Conservation (phyloP, 2,113 vertebrate genomes). For the Pao palembangensis region DNA sequence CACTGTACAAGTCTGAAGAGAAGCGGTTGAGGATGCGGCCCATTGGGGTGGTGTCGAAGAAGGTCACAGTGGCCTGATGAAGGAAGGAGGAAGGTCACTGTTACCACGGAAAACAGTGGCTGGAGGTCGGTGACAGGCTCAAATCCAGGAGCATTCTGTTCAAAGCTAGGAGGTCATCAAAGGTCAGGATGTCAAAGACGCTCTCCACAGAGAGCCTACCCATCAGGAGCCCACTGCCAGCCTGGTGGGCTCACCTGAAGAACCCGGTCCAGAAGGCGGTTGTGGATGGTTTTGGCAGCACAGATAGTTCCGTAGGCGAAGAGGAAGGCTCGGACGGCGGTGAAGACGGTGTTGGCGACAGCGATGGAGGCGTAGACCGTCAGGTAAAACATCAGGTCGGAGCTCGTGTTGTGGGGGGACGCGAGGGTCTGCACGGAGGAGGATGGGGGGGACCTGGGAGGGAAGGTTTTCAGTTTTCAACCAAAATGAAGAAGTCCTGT, state of each 20-base stretch:
- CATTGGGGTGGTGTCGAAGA: constrained; percentile 88
- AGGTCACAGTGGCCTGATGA: constrained; percentile 85
- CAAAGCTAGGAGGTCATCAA: too few species aligned
- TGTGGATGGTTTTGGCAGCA: constrained; percentile 82
- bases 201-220: too few species aligned
- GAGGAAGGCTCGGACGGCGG: constrained; percentile 84
- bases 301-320: constrained; percentile 84
- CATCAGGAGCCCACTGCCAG: too few species aligned
- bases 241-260: constrained; percentile 76
- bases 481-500: too few species aligned
- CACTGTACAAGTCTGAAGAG: constrained; percentile 89
- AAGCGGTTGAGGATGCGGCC: constrained; percentile 93
- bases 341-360: constrained; percentile 85
- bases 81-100: background rate
- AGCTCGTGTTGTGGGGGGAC: constrained; percentile 60
- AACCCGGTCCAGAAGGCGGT: constrained; percentile 76
- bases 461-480: background rate
- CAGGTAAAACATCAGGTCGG: constrained; percentile 85
- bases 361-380: constrained; percentile 84
- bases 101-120: too few species aligned
- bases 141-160: too few species aligned
- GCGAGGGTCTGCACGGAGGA: constrained; percentile 14
- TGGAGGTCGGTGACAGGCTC: too few species aligned
- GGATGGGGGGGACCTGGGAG: constrained; percentile 58
- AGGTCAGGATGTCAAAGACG: too few species aligned